Evolutionary conservation across 2,888 invertebrate genomes (phyloP).

Genomic region (Pyrochroa serraticornis): DNA sequence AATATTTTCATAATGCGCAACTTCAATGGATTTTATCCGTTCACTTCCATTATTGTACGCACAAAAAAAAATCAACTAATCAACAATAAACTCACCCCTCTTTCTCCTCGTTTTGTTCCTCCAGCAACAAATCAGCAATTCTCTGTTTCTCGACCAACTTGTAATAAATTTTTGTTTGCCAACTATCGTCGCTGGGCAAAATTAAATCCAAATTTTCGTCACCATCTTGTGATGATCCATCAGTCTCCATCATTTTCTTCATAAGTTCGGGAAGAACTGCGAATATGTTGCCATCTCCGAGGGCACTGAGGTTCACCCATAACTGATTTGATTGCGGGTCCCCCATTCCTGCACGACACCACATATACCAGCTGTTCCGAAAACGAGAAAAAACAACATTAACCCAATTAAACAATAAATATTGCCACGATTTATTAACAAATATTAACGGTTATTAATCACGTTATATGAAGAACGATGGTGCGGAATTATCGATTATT

Average conservation of each 20-base stretch:
- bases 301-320: slow-evolving; percentile 65
- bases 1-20: neutral
- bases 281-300: slow-evolving; percentile 67
- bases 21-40: neutral
- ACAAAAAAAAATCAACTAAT: neutral
- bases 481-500: no score
- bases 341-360: slow-evolving; percentile 31
- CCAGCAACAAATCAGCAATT: slow-evolving; percentile 47
- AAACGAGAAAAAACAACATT: slow-evolving; percentile 9
- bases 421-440: neutral
- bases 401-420: neutral
- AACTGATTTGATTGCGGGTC: slow-evolving; percentile 44
- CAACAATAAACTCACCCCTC: slow-evolving; percentile 12
- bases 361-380: slow-evolving; percentile 15
- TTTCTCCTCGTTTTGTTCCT: slow-evolving; percentile 20
- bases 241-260: slow-evolving; percentile 62
- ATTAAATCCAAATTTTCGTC: slow-evolving; percentile 59
- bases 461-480: slow-evolving; percentile 1
- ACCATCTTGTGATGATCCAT: slow-evolving; percentile 20
- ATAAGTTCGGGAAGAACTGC: slow-evolving; percentile 70
- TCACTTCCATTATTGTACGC: neutral
- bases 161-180: slow-evolving; percentile 72
- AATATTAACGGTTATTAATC: slow-evolving; percentile 15
- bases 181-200: slow-evolving; percentile 72
- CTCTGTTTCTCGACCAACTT: slow-evolving; percentile 70